These are phyloP conservation scores for Heliconius hermathena DNA, from an alignment of 1,140 invertebrate species.

Conservation along the genomic window DNA sequence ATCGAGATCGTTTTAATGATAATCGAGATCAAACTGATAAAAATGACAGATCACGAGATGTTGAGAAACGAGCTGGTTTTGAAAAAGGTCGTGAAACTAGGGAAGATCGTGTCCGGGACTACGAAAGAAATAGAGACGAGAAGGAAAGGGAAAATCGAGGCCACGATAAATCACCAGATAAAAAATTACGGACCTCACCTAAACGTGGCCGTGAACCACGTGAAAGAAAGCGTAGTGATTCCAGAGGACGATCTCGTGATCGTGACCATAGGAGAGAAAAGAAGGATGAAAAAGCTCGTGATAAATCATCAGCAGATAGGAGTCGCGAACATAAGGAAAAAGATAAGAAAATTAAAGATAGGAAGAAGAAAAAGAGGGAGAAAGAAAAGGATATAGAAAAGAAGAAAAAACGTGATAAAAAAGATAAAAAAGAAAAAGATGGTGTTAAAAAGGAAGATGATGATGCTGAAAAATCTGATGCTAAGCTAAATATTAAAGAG, in stretches of 20 bases:
- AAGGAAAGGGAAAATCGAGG: slow-evolving; percentile 64
- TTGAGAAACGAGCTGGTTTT: slow-evolving; percentile 54
- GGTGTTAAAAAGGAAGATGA: slow-evolving; percentile 57
- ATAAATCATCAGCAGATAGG: slow-evolving; percentile 68
- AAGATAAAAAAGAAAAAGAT: slow-evolving; percentile 77
- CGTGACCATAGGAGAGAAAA: slow-evolving; percentile 64
- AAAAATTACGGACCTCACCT: slow-evolving; percentile 60
- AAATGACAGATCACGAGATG: slow-evolving; percentile 55
- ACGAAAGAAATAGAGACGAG: slow-evolving; percentile 70
- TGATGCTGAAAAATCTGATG: slow-evolving; percentile 37
- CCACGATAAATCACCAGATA: slow-evolving; percentile 70
- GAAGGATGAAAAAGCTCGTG: slow-evolving; percentile 69
- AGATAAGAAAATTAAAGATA: slow-evolving; percentile 78
- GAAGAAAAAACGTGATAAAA: slow-evolving; percentile 78
- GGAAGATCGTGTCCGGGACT: slow-evolving; percentile 62
- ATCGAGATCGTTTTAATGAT: slow-evolving; percentile 64
- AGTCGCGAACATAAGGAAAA: slow-evolving; percentile 73
- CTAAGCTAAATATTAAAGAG: slow-evolving; percentile 27
- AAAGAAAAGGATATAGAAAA: slow-evolving; percentile 78
- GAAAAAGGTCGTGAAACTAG: slow-evolving; percentile 61
- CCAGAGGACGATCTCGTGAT: slow-evolving; percentile 70
- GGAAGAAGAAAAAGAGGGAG: slow-evolving; percentile 76
- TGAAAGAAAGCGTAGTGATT: slow-evolving; percentile 73
- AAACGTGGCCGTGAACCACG: slow-evolving; percentile 68
- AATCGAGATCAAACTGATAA: slow-evolving; percentile 59